These are phyloP conservation scores for Gasteruption jaculator DNA, from an alignment of 2,888 invertebrate genomes.

Conservation along the genomic window DNA sequence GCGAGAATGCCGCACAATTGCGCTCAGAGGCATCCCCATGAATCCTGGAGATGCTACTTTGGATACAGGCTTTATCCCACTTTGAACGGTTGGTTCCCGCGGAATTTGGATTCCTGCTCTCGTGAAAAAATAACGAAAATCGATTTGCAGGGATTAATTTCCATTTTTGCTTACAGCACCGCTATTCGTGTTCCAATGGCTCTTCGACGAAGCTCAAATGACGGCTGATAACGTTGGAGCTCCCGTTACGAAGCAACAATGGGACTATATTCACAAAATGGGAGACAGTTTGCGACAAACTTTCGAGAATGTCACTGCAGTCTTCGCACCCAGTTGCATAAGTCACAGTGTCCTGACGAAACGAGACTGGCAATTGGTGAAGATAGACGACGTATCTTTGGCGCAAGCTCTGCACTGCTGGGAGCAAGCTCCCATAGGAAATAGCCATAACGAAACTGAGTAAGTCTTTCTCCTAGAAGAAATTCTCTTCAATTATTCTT, in stretches of 20 bases:
- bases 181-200: constrained; percentile 90
- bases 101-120: too few species aligned
- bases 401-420: constrained; percentile 85
- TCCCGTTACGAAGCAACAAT: constrained; percentile 83
- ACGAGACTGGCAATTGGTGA: constrained; percentile 81
- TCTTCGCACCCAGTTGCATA: constrained; percentile 90
- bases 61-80: constrained; percentile 85
- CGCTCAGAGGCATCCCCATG: constrained; percentile 62
- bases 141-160: too few species aligned
- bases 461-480: too few species aligned
- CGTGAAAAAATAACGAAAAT: too few species aligned
- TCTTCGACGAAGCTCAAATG: constrained; percentile 94
- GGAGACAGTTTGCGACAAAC: constrained; percentile 80
- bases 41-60: constrained; percentile 90
- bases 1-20: constrained; percentile 79
- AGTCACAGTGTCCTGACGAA: constrained; percentile 87
- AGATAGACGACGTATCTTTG: constrained; percentile 78
- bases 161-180: constrained; percentile 64
- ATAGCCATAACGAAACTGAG: constrained; percentile 30
- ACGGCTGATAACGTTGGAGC: constrained; percentile 87
- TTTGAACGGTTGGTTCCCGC: constrained; percentile 70
- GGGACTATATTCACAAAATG: constrained; percentile 90
- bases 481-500: too few species aligned
- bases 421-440: constrained; percentile 59
- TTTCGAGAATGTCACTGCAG: constrained; percentile 78